A percentile compares a stretch with the other conserved stretches of the same genome.
phyloP scores from a whole-genome alignment of 2,888 invertebrate genomes.

The Cryptops parisi region DNA sequence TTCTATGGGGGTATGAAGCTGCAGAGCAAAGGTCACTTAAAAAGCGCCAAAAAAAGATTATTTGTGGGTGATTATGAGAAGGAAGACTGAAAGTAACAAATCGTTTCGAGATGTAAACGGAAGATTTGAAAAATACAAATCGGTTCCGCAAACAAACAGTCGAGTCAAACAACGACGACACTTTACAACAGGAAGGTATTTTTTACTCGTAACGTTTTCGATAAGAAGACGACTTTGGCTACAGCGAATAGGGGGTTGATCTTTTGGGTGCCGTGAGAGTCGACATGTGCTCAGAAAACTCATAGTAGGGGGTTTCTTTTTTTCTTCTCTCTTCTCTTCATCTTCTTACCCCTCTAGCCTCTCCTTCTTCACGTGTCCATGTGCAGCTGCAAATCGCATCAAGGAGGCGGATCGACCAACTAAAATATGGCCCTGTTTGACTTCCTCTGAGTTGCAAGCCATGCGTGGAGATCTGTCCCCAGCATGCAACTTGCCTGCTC shows the following conservation, averaged over 20 bases:
- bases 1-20: no score
- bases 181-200: background rate
- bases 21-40: no score
- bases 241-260: background rate
- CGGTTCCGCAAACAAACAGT: no score
- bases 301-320: background rate
- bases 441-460: slow-evolving; percentile 13
- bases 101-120: no score
- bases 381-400: slow-evolving; percentile 15
- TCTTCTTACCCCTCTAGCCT: background rate
- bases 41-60: no score
- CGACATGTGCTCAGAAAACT: background rate
- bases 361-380: slow-evolving; percentile 3
- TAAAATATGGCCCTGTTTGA: slow-evolving; percentile 14
- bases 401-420: slow-evolving; percentile 10
- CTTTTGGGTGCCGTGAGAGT: background rate
- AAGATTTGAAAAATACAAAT: no score
- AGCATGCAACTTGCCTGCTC: slow-evolving; percentile 7
- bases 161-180: background rate
- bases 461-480: slow-evolving; percentile 12
- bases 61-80: no score
- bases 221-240: background rate
- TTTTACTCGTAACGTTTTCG: background rate
- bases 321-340: background rate
- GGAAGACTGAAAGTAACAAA: no score